Evolutionary conservation across 2,113 vertebrate genomes (phyloP).

Genomic region (Onychorhynchus coronatus): DNA sequence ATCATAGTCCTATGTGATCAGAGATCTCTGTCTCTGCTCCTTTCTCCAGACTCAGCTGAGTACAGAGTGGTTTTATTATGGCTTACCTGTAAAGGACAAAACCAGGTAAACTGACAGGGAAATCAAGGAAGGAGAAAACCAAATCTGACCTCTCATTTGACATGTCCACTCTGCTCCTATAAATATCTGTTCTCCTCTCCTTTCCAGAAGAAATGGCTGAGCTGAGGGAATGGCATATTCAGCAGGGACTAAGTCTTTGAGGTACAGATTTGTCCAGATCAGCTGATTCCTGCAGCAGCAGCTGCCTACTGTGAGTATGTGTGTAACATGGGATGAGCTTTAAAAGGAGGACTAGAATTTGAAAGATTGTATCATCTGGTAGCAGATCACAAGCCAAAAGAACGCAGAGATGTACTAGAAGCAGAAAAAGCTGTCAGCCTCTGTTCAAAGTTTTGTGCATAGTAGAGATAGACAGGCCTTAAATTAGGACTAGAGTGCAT

Average conservation of each 20-base stretch:
- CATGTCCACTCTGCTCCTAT: not conserved
- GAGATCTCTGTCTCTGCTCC: not conserved
- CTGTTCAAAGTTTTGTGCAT: not conserved
- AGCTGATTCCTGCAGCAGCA: not conserved
- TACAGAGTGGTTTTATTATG: not conserved
- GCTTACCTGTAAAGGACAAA: not conserved
- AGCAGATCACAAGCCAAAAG: not conserved
- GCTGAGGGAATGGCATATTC: not conserved
- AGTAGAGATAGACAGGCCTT: not conserved
- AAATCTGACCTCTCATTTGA: not conserved
- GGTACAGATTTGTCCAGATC: not conserved
- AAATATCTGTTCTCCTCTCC: not conserved
- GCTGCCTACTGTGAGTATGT: not conserved
- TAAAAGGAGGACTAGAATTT: not conserved
- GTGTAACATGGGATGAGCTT: accelerated
- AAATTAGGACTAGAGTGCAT: not conserved
- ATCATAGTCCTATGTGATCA: not conserved
- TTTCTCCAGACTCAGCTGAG: not conserved
- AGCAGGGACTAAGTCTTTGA: not conserved
- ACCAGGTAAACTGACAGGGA: not conserved
- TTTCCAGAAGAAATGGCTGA: not conserved
- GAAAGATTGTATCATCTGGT: not conserved
- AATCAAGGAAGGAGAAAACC: not conserved
- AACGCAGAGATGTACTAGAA: not conserved
- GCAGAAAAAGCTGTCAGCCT: not conserved